Evolutionary conservation across 2,888 invertebrate genomes (phyloP).

Genomic region (Syrista parreyssii): DNA sequence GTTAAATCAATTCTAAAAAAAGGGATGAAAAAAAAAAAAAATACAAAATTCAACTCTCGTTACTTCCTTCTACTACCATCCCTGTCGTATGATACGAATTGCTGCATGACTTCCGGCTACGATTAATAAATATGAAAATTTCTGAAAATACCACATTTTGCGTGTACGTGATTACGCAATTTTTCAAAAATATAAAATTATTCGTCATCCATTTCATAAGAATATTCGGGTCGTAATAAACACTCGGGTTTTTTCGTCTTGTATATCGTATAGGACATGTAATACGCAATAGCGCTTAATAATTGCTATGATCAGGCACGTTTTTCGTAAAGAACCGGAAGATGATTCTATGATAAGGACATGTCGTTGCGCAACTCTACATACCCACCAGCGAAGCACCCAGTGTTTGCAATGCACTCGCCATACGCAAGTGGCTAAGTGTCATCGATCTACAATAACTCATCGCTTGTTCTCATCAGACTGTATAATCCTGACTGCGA

Average conservation of each 20-base stretch:
- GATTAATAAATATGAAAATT: not conserved
- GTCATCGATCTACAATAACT: not conserved
- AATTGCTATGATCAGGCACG: not conserved
- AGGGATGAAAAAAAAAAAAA: not conserved
- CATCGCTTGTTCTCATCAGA: not conserved
- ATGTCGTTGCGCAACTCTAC: not conserved
- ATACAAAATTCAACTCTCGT: not conserved
- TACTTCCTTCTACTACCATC: not conserved
- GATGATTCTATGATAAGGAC: not conserved
- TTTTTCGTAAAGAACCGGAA: not conserved
- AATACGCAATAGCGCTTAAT: not conserved
- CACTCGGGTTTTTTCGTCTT: not conserved
- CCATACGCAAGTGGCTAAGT: not conserved
- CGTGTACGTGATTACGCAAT: not conserved
- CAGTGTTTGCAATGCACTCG: not conserved
- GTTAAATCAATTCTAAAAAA: not conserved
- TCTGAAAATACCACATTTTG: not conserved
- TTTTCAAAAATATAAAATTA: not conserved
- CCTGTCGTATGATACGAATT: not conserved
- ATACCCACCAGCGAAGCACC: not conserved
- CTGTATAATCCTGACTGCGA: not conserved
- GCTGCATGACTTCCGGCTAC: not conserved
- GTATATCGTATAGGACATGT: not conserved
- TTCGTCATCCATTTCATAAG: not conserved
- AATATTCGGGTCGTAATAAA: not conserved